phyloP scores from a whole-genome alignment of 2,888 invertebrate genomes.

The Orthosia gothica region DNA sequence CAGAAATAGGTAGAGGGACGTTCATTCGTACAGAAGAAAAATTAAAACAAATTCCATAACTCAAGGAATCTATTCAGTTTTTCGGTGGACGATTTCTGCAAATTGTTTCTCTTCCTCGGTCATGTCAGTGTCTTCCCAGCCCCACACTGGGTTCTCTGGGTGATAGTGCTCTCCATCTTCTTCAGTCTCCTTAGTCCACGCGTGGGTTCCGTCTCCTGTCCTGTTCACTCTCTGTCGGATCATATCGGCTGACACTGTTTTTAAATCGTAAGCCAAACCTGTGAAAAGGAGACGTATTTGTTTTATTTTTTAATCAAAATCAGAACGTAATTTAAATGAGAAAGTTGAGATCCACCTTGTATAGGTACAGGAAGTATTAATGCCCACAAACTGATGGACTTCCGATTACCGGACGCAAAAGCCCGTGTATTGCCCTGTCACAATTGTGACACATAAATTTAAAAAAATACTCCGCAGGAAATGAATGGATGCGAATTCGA shows the following conservation, averaged over 20 bases:
- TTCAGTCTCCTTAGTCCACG: constrained; percentile 75
- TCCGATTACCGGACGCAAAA: background rate
- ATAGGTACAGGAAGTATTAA: background rate
- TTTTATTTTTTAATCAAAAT: background rate
- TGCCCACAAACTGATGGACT: background rate
- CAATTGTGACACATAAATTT: background rate
- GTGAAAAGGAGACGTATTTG: constrained; percentile 66
- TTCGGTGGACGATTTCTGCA: constrained; percentile 85
- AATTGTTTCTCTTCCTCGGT: constrained; percentile 92
- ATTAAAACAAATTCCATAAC: constrained; percentile 59
- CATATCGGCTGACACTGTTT: constrained; percentile 94
- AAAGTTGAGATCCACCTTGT: background rate
- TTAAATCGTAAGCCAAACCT: constrained; percentile 97
- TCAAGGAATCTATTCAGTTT: constrained; percentile 73
- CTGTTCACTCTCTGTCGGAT: constrained; percentile 93
- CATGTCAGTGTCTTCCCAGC: constrained; percentile 96
- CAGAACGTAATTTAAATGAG: background rate
- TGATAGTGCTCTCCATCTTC: constrained; percentile 85
- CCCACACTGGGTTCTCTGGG: constrained; percentile 93
- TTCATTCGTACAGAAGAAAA: constrained; percentile 49
- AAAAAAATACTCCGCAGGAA: background rate
- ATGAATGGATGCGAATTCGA: background rate
- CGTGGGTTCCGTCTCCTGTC: constrained; percentile 94
- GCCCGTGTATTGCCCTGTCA: background rate
- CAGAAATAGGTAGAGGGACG: constrained; percentile 21